Evolutionary conservation across 2,113 vertebrate species (phyloP).

Genomic region (Theristicus caerulescens): DNA sequence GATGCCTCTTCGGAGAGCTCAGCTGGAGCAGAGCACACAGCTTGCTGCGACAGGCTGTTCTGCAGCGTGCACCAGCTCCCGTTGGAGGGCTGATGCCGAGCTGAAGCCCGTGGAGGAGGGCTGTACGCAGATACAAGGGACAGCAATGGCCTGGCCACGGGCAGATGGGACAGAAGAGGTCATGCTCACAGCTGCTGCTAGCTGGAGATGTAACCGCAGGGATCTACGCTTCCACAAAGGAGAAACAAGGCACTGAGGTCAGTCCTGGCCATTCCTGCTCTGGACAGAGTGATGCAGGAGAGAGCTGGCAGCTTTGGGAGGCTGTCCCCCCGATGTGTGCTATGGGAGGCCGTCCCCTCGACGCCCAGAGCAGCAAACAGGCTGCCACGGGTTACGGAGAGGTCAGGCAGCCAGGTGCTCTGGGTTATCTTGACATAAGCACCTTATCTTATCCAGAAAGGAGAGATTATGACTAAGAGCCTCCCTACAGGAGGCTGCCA

Average conservation of each 20-base stretch:
- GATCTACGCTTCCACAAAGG: neutral
- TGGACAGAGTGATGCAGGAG: neutral
- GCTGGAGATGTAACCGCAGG: neutral
- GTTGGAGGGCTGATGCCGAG: neutral
- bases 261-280: neutral
- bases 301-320: neutral
- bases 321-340: neutral
- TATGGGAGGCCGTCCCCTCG: accelerated
- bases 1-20: neutral
- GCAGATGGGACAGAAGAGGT: neutral
- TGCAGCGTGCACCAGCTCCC: neutral
- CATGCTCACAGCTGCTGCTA: neutral
- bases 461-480: neutral
- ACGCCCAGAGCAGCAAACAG: neutral
- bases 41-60: neutral
- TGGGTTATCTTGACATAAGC: neutral
- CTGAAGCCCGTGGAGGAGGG: neutral
- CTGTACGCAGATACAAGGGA: neutral
- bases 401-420: neutral
- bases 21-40: neutral
- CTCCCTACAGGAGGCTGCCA: conserved; percentile 18
- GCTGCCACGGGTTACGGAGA: neutral
- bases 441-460: conserved; percentile 25
- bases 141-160: neutral
- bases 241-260: neutral